A percentile compares a stretch with the other conserved stretches of the same genome.
These are phyloP conservation scores for Montipora foliosa DNA, from an alignment of 64 coral and sea anemone genomes.

Conservation along the genomic window DNA sequence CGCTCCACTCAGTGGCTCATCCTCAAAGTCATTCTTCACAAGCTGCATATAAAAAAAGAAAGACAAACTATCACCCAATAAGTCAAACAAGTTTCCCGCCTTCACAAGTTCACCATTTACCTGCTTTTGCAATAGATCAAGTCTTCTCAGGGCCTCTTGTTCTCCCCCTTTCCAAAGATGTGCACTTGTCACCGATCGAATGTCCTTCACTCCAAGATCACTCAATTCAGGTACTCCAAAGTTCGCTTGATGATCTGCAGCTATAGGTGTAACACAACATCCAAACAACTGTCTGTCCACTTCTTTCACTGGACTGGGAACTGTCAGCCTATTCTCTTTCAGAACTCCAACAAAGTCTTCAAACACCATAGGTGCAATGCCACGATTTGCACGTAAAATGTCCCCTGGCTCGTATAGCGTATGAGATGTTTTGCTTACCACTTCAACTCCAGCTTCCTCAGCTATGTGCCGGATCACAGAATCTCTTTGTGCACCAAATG, in stretches of 20 bases:
- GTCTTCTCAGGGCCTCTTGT: conserved; percentile 37
- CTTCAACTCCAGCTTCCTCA: conserved; percentile 61
- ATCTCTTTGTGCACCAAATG: conserved; percentile 64
- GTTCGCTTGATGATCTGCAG: neutral
- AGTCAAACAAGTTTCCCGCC: no score
- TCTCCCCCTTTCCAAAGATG: conserved; percentile 63
- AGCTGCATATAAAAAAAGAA: neutral
- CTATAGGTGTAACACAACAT: conserved; percentile 21
- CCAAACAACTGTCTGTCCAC: conserved; percentile 31
- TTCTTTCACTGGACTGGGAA: conserved; percentile 20
- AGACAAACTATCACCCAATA: no score
- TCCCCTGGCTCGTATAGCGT: conserved; percentile 70
- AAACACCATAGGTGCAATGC: conserved; percentile 14
- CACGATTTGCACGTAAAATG: conserved; percentile 29
- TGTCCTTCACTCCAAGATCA: conserved; percentile 69
- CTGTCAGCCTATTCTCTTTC: neutral
- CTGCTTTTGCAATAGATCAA: conserved; percentile 15
- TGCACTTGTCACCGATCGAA: conserved; percentile 5
- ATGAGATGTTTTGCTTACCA: conserved; percentile 66
- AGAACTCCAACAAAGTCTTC: conserved; percentile 41
- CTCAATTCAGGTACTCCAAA: conserved; percentile 52
- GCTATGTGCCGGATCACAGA: conserved; percentile 53
- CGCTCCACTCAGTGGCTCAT: neutral
- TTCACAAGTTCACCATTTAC: neutral
- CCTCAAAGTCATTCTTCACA: neutral